phyloP scores from a whole-genome alignment of 2,113 vertebrate species.

The Protomyctophum bolini region DNA sequence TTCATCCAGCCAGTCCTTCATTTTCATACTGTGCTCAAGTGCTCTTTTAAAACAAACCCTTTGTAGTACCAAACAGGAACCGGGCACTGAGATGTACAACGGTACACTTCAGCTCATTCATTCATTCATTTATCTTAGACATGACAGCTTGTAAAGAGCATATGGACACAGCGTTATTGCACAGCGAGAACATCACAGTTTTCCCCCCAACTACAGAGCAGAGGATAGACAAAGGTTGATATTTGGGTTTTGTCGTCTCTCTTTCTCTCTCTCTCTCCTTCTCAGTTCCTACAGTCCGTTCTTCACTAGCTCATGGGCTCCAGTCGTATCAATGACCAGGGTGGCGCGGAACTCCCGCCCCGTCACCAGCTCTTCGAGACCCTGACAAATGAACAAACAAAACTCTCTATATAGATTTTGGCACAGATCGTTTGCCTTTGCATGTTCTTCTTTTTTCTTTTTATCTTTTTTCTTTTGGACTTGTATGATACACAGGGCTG shows the following conservation, averaged over 20 bases:
- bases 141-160: constrained; percentile 9
- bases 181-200: constrained; percentile 70
- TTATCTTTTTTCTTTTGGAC: too few species aligned
- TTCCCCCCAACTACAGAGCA: constrained; percentile 25
- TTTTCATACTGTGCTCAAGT: constrained; percentile 50
- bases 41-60: constrained; percentile 20
- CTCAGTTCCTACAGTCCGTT: constrained; percentile 80
- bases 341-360: constrained; percentile 84
- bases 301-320: constrained; percentile 88
- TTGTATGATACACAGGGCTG: too few species aligned
- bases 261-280: constrained; percentile 10
- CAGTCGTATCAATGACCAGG: constrained; percentile 84
- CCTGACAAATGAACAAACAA: constrained; percentile 69
- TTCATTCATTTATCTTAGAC: constrained; percentile 25
- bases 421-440: not conserved
- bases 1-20: constrained; percentile 61
- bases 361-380: constrained; percentile 85
- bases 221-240: constrained; percentile 37
- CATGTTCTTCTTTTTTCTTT: too few species aligned
- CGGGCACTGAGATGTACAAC: constrained; percentile 27
- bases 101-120: constrained; percentile 28
- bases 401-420: not conserved
- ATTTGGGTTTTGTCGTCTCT: constrained; percentile 29
- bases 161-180: constrained; percentile 60
- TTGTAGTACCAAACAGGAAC: constrained; percentile 12